A percentile compares a stretch with the other conserved stretches of the same genome.
phyloP scores from a whole-genome alignment of 2,888 invertebrate species.

The Dinocampus coccinellae region DNA sequence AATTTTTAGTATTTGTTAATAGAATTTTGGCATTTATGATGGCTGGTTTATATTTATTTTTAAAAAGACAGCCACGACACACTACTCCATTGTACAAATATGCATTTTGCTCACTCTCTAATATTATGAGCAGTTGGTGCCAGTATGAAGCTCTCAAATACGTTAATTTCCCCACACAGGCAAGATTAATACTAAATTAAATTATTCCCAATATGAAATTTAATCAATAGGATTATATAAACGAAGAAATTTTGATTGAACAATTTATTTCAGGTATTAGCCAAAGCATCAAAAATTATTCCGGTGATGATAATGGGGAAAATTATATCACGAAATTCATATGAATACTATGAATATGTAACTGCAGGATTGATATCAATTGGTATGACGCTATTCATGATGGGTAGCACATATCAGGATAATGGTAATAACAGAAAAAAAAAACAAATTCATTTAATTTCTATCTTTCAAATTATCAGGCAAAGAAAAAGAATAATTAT shows the following conservation, averaged over 20 bases:
- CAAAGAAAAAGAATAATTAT: too few species aligned
- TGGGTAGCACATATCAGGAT: slow-evolving; percentile 79
- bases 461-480: background rate
- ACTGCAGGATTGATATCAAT: slow-evolving; percentile 90
- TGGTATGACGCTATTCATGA: slow-evolving; percentile 94
- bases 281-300: slow-evolving; percentile 98
- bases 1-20: slow-evolving; percentile 97
- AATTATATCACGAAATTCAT: slow-evolving; percentile 87
- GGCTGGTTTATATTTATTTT: slow-evolving; percentile 76
- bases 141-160: slow-evolving; percentile 99
- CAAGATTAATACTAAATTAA: slow-evolving; percentile 58
- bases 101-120: slow-evolving; percentile 95
- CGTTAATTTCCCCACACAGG: slow-evolving; percentile 98
- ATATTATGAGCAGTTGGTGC: slow-evolving; percentile 99
- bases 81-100: slow-evolving; percentile 94
- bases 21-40: slow-evolving; percentile 87
- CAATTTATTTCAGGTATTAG: slow-evolving; percentile 80
- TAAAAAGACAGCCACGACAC: slow-evolving; percentile 77
- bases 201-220: background rate
- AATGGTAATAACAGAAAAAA: slow-evolving; percentile 67
- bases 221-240: background rate
- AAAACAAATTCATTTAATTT: background rate
- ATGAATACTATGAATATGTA: slow-evolving; percentile 91
- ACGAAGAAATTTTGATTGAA: too few species aligned
- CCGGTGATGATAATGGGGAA: slow-evolving; percentile 99